Conservation (phyloP, 37 sponge, comb jelly and placozoan species). For the Beroe forskalii region DNA sequence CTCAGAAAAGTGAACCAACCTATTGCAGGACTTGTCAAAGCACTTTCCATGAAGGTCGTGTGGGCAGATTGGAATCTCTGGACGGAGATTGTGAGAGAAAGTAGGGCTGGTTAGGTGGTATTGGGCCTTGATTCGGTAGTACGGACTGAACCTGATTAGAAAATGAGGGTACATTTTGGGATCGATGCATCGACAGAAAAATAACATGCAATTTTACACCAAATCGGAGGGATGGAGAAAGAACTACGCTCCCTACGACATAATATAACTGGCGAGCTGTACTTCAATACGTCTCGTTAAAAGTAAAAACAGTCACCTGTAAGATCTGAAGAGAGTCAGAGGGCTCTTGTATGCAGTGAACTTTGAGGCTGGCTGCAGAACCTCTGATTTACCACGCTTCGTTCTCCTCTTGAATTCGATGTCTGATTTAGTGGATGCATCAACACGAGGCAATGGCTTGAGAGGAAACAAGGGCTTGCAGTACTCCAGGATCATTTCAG, state of each 20-base stretch:
- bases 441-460: not conserved
- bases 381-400: not conserved
- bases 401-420: not conserved
- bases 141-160: slow-evolving; percentile 63
- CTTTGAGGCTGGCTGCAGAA: not conserved
- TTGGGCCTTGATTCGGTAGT: slow-evolving; percentile 41
- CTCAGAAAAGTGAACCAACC: too few relatives aligned
- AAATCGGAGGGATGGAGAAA: not conserved
- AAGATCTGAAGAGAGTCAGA: slow-evolving; percentile 24
- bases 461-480: not conserved
- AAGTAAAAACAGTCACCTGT: too few relatives aligned
- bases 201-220: not conserved
- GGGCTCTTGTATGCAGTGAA: slow-evolving; percentile 21
- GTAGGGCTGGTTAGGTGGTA: slow-evolving; percentile 31
- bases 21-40: slow-evolving; percentile 5
- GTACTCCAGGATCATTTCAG: not conserved
- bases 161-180: too few relatives aligned
- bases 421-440: not conserved
- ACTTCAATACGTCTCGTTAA: too few relatives aligned
- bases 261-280: too few relatives aligned
- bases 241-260: too few relatives aligned
- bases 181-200: too few relatives aligned
- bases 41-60: slow-evolving; percentile 59
- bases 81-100: slow-evolving; percentile 6
- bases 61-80: slow-evolving; percentile 42